Evolutionary conservation across 2,888 invertebrate genomes (phyloP), one percentile per base, ranked within the genome.

Genomic region (Clivina fossor): DNA sequence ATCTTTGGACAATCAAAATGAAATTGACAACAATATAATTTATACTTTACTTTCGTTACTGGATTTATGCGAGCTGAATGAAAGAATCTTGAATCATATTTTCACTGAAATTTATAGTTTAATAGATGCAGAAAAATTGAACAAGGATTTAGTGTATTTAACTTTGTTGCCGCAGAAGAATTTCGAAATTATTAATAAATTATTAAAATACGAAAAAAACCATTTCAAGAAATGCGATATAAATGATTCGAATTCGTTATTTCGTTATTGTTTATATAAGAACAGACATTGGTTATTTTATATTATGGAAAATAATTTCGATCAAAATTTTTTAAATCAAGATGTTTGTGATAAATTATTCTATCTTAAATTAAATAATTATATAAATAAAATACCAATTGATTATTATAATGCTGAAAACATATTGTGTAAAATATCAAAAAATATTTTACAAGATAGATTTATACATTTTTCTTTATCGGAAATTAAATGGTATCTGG

Each of bases 221-320:
- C 37, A 58, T 22, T 62, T 66, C 20, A 24, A 49, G 49, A 61
- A 61, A 26, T 57, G 71, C 11, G 61, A 68, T 57, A 38, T 71
- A 26, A 58, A 60, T 30, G 64, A 69, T 60, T 62, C 69, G 19
- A 60, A 61, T 20, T 65, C 67, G 4, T 57, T 72, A 20, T 72
- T 66, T 62, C 65, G 69, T 60, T 70, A 67, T 62, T 67, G 67
- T 44, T 61, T 69, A 55, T 68, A 66, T 57, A 66, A 66, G 49
- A 66, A 66, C 11, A 56, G 63, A 26, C 71, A 73, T 61, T 74
- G 74, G 74, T 61, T 74, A 54, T 57, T 65, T 46, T 63, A 69
- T 48, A 53, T 70, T 32, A 56, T 73, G 20, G 61, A 64, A 22
- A 63, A 65, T 57, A 56, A 62, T 33, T 50, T 55, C n/a, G 46